phyloP scores from a whole-genome alignment of 2,113 vertebrate species.

The Ardeotis arabs region DNA sequence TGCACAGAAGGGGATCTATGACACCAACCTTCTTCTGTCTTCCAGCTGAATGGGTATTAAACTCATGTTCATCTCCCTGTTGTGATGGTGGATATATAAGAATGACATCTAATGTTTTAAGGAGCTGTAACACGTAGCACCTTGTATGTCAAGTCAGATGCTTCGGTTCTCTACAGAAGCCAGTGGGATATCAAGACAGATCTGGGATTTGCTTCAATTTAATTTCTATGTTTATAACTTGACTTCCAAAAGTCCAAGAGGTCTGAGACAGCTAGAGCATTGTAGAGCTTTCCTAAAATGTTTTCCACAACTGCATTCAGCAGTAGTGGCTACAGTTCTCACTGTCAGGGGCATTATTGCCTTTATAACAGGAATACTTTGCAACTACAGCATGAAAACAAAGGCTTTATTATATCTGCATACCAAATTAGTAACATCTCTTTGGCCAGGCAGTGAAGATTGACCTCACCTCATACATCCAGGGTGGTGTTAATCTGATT shows the following conservation, averaged over 20 bases:
- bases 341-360: neutral
- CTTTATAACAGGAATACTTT: neutral
- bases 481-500: neutral
- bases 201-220: neutral
- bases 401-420: neutral
- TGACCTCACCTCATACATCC: neutral
- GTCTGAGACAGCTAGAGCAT: neutral
- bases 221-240: neutral
- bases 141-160: neutral
- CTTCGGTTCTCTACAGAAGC: neutral
- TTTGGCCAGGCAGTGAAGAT: neutral
- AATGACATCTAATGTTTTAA: rapidly evolving
- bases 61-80: neutral
- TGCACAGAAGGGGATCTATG: neutral
- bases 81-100: neutral
- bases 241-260: neutral
- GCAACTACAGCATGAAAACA: neutral
- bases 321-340: neutral
- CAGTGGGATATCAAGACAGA: neutral
- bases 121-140: neutral
- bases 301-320: neutral
- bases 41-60: neutral
- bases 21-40: neutral
- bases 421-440: neutral
- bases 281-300: neutral